Conservation (phyloP, 2,888 invertebrate species). For the Oligia fasciuncula region DNA sequence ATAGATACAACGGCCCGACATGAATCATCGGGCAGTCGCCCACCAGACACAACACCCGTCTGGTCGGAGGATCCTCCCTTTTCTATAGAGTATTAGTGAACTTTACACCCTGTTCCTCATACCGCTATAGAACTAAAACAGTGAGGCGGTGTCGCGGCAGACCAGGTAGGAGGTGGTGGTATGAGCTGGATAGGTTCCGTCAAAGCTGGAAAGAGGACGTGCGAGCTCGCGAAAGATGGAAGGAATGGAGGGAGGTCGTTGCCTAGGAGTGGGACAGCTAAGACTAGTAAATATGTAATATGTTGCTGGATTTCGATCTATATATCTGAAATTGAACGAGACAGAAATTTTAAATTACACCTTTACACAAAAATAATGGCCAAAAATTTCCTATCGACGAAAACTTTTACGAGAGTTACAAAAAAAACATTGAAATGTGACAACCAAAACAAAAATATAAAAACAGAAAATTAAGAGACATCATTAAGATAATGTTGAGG, state of each 20-base stretch:
- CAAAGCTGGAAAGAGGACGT: not conserved
- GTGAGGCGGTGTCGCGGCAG: not conserved
- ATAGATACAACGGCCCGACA: too few species aligned
- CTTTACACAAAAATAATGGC: not conserved
- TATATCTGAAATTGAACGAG: not conserved
- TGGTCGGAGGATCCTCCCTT: too few species aligned
- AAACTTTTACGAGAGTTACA: conserved; percentile 10
- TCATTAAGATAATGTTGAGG: conserved; percentile 66
- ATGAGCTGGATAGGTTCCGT: not conserved
- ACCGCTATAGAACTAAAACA: not conserved
- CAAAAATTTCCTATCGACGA: not conserved
- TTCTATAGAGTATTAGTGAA: too few species aligned
- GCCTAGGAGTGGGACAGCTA: not conserved
- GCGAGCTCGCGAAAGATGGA: not conserved
- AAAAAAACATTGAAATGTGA: conserved; percentile 8
- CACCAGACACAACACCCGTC: too few species aligned
- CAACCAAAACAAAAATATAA: conserved; percentile 31
- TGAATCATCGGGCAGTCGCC: too few species aligned
- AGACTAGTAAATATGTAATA: not conserved
- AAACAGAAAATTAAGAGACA: conserved; percentile 57
- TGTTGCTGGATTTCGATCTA: not conserved
- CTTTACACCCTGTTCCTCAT: too few species aligned
- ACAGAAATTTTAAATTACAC: not conserved
- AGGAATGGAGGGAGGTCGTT: not conserved
- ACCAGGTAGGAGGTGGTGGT: too few species aligned